Conservation (phyloP, 1,140 invertebrate genomes). For the Pseudomyrmex sp. region DNA sequence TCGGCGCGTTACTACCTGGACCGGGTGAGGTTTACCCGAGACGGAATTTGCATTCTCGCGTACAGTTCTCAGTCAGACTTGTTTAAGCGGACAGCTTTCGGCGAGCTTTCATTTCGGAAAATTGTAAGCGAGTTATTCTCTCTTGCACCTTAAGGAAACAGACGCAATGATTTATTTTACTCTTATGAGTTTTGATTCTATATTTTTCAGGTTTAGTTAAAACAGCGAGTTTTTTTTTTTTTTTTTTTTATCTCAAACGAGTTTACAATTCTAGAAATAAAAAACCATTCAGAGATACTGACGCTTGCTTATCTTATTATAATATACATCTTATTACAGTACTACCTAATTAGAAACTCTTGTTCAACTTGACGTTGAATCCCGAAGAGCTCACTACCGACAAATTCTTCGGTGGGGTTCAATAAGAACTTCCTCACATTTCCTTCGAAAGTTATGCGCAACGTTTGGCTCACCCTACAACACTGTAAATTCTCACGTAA, state of each 20-base stretch:
- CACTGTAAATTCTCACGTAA: constrained; percentile 74
- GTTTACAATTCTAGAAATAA: background rate
- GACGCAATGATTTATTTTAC: background rate
- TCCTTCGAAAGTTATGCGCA: constrained; percentile 71
- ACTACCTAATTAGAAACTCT: constrained; percentile 62
- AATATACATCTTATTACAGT: background rate
- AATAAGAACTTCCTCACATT: constrained; percentile 64
- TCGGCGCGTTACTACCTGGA: constrained; percentile 66
- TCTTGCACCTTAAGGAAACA: background rate
- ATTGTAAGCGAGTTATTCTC: background rate
- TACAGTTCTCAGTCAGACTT: constrained; percentile 41
- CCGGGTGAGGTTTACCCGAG: constrained; percentile 69
- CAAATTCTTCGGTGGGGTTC: constrained; percentile 55
- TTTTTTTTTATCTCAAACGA: background rate
- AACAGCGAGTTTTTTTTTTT: too few species aligned
- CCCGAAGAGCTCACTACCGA: background rate
- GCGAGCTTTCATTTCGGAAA: constrained; percentile 2
- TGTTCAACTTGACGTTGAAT: background rate
- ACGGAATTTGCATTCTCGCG: constrained; percentile 71
- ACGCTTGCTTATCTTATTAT: too few species aligned
- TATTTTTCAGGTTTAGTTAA: too few species aligned
- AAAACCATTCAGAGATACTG: background rate
- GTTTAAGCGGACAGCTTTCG: constrained; percentile 21
- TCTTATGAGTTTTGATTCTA: too few species aligned
- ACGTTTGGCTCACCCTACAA: constrained; percentile 72